These are phyloP conservation scores for Melopsittacus undulatus DNA, from an alignment of 2,797 vertebrate species.

Conservation along the genomic window DNA sequence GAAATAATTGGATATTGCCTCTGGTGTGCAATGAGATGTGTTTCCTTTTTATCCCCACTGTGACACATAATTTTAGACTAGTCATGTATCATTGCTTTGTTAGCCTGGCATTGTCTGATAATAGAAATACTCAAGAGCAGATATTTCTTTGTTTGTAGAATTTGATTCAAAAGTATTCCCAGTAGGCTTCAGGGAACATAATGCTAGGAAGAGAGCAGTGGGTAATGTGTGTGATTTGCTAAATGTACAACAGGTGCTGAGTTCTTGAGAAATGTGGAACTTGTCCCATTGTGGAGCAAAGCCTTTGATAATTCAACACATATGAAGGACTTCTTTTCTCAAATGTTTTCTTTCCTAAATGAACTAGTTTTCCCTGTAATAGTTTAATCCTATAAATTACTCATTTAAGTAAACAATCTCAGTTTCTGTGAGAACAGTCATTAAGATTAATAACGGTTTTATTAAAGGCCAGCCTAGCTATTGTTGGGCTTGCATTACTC, in stretches of 20 bases:
- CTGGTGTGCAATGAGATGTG: background rate
- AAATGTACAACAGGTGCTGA: background rate
- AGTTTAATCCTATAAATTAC: background rate
- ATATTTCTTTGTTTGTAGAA: background rate
- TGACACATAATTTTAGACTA: background rate
- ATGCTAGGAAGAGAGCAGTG: background rate
- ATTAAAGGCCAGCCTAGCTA: background rate
- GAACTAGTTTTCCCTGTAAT: background rate
- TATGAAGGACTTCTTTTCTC: background rate
- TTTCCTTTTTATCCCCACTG: background rate
- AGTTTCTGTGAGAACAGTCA: background rate
- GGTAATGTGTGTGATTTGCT: background rate
- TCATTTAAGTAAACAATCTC: background rate
- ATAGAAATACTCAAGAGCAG: background rate
- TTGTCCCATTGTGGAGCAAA: background rate
- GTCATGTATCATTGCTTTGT: background rate
- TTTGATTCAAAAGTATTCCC: background rate
- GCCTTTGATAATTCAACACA: background rate
- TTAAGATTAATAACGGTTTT: background rate
- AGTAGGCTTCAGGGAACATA: background rate
- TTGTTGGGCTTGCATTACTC: background rate
- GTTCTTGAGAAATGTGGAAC: background rate
- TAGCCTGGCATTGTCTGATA: background rate
- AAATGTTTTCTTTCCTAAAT: background rate
- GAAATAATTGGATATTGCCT: background rate